Base-by-base conservation (phyloP, 2,888 invertebrate species). In the Apodemia zela region DNA sequence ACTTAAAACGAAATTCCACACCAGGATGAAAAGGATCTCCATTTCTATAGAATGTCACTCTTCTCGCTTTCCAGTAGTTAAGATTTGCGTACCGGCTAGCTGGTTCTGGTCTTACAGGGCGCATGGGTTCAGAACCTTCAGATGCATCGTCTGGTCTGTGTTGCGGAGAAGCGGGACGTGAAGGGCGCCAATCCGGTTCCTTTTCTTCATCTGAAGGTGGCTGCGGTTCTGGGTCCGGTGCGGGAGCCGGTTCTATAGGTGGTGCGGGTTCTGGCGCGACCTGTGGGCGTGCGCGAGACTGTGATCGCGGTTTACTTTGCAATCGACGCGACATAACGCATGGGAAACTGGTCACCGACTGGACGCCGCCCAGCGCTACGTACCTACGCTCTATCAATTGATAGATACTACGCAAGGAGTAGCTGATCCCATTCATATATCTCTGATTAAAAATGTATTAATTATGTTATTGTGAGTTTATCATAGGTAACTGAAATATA, bases 1-100 rank as follows among this genome's bases (percentile, higher is more conserved):
- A 97, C 69, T 97, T 96, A 79, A 98, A 97, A 49, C 93, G 89
- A 69, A 96, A 95, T 83, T 97, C 97, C 47, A 97, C 94, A 0
- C 98, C 98, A 17, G 97, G 97, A 79, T 96, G 97, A 80, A 97
- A 97, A 0, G 97, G 96, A 80, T 98, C 98, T 3, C 98, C 98
- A 93, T 98, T 98, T 80, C 97, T 95, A 89, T 96, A 98, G 86
- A 98, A 98, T 1, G 96, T 95, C 65, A 98, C 96, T 62, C 97
- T 92, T 66, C 97, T 92, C 0, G 97, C 97, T 75, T 96, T 94
- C 97, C 97, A 97, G 80, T 96, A 97, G 69, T 96, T 96, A 62
- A 97, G 93, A 82, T 97, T 96, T 69, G 94, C 95, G 85, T 96
- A 97, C 74, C 94, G 89, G 80, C 94, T 93, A 65, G 92, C 79